Evolutionary conservation across 2,113 vertebrate species (phyloP).

Genomic region (Sebastes schlegelii): DNA sequence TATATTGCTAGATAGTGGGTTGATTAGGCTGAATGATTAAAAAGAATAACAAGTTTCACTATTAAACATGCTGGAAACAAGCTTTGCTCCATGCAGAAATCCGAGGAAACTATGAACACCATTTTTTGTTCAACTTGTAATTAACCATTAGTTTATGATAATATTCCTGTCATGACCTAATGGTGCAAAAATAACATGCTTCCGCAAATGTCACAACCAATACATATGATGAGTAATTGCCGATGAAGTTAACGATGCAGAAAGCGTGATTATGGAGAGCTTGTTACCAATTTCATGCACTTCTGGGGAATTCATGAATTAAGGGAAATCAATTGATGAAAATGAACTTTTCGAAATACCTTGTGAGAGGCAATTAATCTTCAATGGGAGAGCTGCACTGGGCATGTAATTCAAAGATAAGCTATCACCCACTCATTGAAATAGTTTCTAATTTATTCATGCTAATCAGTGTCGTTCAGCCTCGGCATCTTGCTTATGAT

Average conservation of each 20-base stretch:
- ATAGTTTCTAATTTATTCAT: constrained; percentile 77
- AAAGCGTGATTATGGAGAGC: constrained; percentile 68
- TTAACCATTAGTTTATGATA: constrained; percentile 64
- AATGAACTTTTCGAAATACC: constrained; percentile 78
- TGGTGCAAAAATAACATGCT: constrained; percentile 75
- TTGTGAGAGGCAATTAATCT: constrained; percentile 78
- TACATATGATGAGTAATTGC: constrained; percentile 71
- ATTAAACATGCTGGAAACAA: background rate
- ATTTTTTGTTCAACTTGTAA: constrained; percentile 45
- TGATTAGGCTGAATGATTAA: background rate
- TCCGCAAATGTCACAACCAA: constrained; percentile 70
- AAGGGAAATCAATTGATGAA: constrained; percentile 76
- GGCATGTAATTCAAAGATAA: constrained; percentile 81
- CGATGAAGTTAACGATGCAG: constrained; percentile 72
- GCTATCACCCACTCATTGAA: constrained; percentile 72
- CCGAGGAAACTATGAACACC: constrained; percentile 1
- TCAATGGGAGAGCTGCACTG: constrained; percentile 68
- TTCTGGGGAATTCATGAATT: constrained; percentile 71
- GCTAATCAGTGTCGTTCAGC: constrained; percentile 75
- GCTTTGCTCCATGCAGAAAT: constrained; percentile 17
- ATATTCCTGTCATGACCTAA: constrained; percentile 70
- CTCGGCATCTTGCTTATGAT: constrained; percentile 65
- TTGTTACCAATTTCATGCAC: constrained; percentile 74
- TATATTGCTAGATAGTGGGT: background rate
- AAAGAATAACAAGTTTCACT: background rate